Percentiles rank a stretch among this genome's conserved stretches.
phyloP scores from a whole-genome alignment of 2,113 vertebrate genomes.

The Tragulus kanchil region DNA sequence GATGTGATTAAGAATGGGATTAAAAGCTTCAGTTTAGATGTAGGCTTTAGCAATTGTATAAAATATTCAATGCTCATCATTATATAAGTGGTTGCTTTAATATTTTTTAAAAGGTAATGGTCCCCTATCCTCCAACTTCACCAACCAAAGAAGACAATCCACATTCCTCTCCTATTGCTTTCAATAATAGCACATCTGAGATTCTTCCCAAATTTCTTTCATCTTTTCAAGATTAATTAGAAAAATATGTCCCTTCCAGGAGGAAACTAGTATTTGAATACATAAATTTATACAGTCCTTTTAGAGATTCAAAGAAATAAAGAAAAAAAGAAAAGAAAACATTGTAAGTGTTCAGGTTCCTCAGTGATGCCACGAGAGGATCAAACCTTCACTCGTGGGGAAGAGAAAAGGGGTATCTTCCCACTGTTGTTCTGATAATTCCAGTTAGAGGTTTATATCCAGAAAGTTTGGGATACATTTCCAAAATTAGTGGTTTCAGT shows the following conservation, averaged over 20 bases:
- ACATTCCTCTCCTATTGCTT: not conserved
- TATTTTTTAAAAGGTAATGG: not conserved
- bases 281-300: not conserved
- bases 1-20: not conserved
- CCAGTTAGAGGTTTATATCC: slow-evolving; percentile 31
- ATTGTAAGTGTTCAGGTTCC: slow-evolving; percentile 5
- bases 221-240: slow-evolving; percentile 38
- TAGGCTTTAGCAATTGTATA: not conserved
- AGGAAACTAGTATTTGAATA: slow-evolving; percentile 46
- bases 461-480: slow-evolving; percentile 12
- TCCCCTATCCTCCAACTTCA: not conserved
- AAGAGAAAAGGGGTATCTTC: not conserved
- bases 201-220: not conserved
- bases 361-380: not conserved
- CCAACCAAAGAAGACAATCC: not conserved
- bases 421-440: slow-evolving; percentile 47
- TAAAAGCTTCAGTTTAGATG: not conserved
- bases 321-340: not conserved
- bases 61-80: not conserved
- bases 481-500: slow-evolving; percentile 20
- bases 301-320: not conserved
- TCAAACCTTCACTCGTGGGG: slow-evolving; percentile 19
- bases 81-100: not conserved
- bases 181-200: not conserved
- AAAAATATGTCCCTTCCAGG: not conserved